Conservation (phyloP, 30 jellyfish, hydroid and myxozoan species). For the Aurelia aurita complex sp. Pacific region DNA sequence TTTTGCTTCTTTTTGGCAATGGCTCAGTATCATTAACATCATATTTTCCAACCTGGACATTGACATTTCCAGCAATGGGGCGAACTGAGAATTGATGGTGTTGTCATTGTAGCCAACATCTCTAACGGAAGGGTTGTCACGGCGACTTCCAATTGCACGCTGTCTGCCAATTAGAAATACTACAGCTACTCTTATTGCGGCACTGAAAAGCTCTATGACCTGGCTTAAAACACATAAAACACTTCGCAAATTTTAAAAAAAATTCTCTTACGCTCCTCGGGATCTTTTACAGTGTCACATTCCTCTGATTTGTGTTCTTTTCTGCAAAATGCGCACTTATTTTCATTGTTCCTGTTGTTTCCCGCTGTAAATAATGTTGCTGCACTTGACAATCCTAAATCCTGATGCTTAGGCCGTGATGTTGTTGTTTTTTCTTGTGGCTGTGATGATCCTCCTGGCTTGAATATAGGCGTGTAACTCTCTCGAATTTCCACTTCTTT, state of each 20-base stretch:
- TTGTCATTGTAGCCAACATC: too few relatives aligned
- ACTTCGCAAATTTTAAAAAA: slow-evolving; percentile 14
- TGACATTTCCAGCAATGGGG: too few relatives aligned
- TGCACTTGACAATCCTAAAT: not conserved
- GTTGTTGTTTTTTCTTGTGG: not conserved
- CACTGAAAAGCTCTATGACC: slow-evolving; percentile 7
- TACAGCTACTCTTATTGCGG: not conserved
- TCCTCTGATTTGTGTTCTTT: slow-evolving; percentile 18
- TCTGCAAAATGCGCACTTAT: slow-evolving; percentile 16
- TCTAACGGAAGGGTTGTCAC: too few relatives aligned
- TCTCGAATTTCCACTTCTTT: slow-evolving; percentile 23
- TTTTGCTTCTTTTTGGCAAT: too few relatives aligned
- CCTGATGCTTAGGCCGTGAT: not conserved
- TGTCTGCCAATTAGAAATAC: too few relatives aligned
- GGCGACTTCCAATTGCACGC: too few relatives aligned
- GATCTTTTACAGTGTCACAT: not conserved
- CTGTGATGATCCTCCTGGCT: not conserved
- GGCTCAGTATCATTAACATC: too few relatives aligned
- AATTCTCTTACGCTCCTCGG: not conserved
- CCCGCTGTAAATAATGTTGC: slow-evolving; percentile 13
- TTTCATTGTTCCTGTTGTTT: not conserved
- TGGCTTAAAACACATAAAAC: not conserved
- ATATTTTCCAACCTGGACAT: too few relatives aligned
- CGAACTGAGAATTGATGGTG: too few relatives aligned
- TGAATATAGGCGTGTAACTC: not conserved